phyloP scores from a whole-genome alignment of 1,140 invertebrate species.

The Drosophila mojavensis region DNA sequence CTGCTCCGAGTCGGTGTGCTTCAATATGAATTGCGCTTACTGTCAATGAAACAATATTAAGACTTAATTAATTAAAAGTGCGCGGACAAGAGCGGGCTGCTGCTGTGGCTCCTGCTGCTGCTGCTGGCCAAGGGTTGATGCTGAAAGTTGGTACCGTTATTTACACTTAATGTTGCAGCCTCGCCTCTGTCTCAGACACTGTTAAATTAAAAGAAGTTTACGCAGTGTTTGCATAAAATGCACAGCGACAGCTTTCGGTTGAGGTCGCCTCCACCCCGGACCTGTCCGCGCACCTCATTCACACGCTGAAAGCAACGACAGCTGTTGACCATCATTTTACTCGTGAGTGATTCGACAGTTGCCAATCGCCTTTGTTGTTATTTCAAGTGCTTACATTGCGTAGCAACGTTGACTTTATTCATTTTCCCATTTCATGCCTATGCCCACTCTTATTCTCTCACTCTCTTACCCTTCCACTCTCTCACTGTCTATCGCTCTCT shows the following conservation, averaged over 20 bases:
- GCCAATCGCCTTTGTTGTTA: constrained; percentile 42
- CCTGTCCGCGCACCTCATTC: constrained; percentile 9
- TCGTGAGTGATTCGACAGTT: constrained; percentile 28
- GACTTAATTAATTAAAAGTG: constrained; percentile 81
- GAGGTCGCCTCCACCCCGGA: background rate
- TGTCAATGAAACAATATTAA: constrained; percentile 80
- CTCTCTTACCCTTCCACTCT: constrained; percentile 7
- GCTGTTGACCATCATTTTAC: constrained; percentile 62
- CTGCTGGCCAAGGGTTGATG: background rate
- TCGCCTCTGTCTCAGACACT: constrained; percentile 23
- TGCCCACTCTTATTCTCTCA: constrained; percentile 2
- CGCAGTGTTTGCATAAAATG: constrained; percentile 80
- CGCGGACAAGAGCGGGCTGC: constrained; percentile 11
- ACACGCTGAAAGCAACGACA: constrained; percentile 49
- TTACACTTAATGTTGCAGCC: constrained; percentile 57
- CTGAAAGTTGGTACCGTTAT: constrained; percentile 36
- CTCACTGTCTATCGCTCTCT: background rate
- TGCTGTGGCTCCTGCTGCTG: background rate
- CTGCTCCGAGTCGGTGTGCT: constrained; percentile 2
- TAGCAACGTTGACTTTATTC: constrained; percentile 77
- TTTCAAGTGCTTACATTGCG: constrained; percentile 73
- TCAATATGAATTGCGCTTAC: constrained; percentile 75
- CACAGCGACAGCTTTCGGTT: constrained; percentile 51
- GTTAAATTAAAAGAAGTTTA: constrained; percentile 79
- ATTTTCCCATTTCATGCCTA: constrained; percentile 33